These are phyloP conservation scores for Argentina silus DNA, from an alignment of 2,797 vertebrate genomes.

Conservation along the genomic window DNA sequence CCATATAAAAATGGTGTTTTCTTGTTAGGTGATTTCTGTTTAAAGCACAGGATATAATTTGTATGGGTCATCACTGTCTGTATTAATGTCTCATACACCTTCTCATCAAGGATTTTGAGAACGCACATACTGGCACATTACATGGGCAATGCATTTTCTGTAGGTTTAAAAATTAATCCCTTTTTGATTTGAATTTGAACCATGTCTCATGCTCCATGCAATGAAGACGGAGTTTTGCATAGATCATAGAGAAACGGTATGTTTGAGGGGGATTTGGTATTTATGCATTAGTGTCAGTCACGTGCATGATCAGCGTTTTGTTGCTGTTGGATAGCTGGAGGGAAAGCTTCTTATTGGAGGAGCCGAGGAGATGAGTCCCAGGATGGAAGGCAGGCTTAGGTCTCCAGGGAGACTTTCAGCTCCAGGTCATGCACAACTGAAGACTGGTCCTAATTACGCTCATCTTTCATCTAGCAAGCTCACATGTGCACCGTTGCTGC, in stretches of 20 bases:
- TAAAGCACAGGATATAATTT: not conserved
- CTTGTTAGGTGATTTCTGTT: not conserved
- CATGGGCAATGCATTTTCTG: conserved; percentile 38
- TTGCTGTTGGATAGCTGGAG: conserved; percentile 27
- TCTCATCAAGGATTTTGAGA: not conserved
- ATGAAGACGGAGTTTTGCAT: not conserved
- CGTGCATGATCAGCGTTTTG: conserved; percentile 52
- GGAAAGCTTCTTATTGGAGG: conserved; percentile 47
- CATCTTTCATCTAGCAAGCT: conserved; percentile 15
- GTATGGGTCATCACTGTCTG: not conserved
- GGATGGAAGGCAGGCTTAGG: conserved; percentile 38
- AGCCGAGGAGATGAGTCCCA: conserved; percentile 25
- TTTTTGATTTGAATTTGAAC: conserved; percentile 44
- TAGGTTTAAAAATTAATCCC: conserved; percentile 62
- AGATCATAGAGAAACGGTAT: conserved; percentile 13
- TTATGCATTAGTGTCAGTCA: conserved; percentile 30
- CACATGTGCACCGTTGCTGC: not conserved
- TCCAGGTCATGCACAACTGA: conserved; percentile 41
- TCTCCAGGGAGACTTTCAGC: conserved; percentile 49
- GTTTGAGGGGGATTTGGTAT: conserved; percentile 1
- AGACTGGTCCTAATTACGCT: conserved; percentile 37
- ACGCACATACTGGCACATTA: not conserved
- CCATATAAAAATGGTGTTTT: not conserved
- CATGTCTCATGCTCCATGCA: not conserved
- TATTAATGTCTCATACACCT: not conserved